Conservation (phyloP, 2,113 vertebrate genomes). For the Pardalotus punctatus region DNA sequence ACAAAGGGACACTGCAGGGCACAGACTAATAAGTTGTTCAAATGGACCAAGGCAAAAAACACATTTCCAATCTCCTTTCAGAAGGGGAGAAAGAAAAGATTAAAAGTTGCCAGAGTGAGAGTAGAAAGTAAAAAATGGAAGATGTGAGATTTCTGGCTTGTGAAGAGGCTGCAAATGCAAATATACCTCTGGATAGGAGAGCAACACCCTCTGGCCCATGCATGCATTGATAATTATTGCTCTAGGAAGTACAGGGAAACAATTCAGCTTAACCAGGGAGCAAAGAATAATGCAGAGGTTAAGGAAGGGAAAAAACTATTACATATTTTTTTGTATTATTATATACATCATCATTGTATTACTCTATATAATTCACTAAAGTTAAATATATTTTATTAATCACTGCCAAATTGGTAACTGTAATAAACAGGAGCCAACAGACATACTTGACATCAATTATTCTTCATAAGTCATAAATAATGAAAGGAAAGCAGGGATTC, state of each 20-base stretch:
- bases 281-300: neutral
- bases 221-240: neutral
- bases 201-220: neutral
- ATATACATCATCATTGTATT: neutral
- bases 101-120: neutral
- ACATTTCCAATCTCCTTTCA: neutral
- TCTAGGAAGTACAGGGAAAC: neutral
- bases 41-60: neutral
- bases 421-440: neutral
- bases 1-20: neutral
- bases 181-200: neutral
- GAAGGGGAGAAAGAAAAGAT: neutral
- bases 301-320: neutral
- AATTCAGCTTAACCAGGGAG: neutral
- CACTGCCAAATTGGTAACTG: neutral
- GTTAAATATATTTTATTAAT: neutral
- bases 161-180: neutral
- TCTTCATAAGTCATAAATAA: neutral
- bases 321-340: neutral
- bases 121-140: neutral
- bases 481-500: neutral
- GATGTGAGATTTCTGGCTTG: neutral
- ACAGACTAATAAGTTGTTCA: neutral
- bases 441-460: neutral
- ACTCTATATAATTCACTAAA: neutral